Conservation (phyloP, 2,113 vertebrate species). For the Crocuta crocuta region DNA sequence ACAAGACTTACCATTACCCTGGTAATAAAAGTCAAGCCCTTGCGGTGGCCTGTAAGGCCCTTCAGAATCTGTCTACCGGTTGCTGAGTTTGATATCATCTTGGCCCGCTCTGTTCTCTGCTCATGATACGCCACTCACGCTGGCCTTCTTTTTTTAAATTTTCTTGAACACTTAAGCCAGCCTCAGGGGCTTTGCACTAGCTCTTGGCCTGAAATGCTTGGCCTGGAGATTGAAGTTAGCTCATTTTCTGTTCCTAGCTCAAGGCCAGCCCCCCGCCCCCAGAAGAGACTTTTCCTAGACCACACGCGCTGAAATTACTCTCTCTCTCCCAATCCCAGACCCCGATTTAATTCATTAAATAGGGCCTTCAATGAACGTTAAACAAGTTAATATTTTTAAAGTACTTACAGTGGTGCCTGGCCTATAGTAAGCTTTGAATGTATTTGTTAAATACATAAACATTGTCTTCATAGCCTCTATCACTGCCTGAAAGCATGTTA, state of each 20-base stretch:
- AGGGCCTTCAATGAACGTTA: neutral
- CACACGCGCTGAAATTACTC: neutral
- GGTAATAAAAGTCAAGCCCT: neutral
- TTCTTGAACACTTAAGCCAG: neutral
- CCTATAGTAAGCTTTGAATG: neutral
- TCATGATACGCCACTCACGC: neutral
- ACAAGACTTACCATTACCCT: neutral
- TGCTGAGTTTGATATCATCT: neutral
- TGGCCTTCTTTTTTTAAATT: neutral
- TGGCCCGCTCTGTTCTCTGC: neutral
- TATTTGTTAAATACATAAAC: neutral
- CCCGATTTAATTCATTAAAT: neutral
- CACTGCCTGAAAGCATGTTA: neutral
- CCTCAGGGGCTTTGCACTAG: neutral
- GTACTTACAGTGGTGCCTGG: neutral
- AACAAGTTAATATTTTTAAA: neutral
- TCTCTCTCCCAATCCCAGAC: neutral
- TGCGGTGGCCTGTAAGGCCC: fast-evolving
- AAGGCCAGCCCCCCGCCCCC: neutral
- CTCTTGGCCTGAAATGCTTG: neutral
- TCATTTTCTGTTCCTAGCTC: neutral
- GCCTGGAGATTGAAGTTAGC: neutral
- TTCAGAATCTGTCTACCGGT: neutral
- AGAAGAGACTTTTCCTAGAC: neutral
- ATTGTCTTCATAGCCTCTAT: neutral